These are phyloP conservation scores for Hoplodrina ambigua DNA, from an alignment of 2,888 invertebrate genomes.

Conservation along the genomic window DNA sequence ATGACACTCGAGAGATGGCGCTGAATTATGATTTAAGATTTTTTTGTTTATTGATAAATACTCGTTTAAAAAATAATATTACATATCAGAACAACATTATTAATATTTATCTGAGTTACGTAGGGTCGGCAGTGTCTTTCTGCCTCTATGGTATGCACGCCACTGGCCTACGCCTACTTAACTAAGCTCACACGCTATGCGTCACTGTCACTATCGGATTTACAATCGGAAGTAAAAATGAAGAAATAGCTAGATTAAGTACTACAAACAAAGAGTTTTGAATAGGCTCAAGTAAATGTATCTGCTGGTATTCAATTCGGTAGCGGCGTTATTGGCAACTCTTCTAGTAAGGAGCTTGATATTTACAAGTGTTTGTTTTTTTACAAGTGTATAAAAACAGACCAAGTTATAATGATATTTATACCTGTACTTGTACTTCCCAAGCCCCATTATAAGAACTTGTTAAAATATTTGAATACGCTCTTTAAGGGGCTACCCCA, in stretches of 20 bases:
- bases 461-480: slow-evolving; percentile 16
- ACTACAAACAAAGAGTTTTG: background rate
- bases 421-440: background rate
- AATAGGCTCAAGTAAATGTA: background rate
- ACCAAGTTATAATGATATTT: slow-evolving; percentile 13
- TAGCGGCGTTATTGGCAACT: background rate
- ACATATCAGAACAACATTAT: no score
- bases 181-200: slow-evolving; percentile 15
- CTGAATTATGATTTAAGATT: no score
- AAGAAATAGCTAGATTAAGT: slow-evolving; percentile 16
- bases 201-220: slow-evolving; percentile 16
- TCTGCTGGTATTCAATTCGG: slow-evolving; percentile 14
- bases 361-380: slow-evolving; percentile 39
- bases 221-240: slow-evolving; percentile 5
- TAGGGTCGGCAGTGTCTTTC: no score
- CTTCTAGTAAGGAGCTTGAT: slow-evolving; percentile 1
- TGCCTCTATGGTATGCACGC: no score
- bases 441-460: slow-evolving; percentile 1
- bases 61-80: no score
- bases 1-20: no score
- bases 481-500: slow-evolving; percentile 24
- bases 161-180: slow-evolving; percentile 7
- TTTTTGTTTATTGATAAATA: no score
- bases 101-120: no score
- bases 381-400: slow-evolving; percentile 32